Evolutionary conservation across 2,113 vertebrate genomes (phyloP).

Genomic region (Campylorhamphus procurvoides): DNA sequence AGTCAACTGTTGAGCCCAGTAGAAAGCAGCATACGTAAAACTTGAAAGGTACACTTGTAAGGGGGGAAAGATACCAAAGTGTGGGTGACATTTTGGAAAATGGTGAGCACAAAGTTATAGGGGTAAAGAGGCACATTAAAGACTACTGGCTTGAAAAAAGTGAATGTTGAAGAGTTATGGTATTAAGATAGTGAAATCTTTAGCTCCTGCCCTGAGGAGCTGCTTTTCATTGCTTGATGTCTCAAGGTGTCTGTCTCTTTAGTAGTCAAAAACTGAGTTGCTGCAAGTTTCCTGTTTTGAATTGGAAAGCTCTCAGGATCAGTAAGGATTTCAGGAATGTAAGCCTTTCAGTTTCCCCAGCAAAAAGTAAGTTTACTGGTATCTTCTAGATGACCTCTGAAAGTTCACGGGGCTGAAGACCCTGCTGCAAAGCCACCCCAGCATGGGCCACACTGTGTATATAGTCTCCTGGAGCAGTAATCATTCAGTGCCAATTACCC

Average conservation of each 20-base stretch:
- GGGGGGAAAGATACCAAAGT: background rate
- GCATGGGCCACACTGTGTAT: accelerated
- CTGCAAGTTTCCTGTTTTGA: background rate
- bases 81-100: background rate
- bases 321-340: background rate
- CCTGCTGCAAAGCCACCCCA: accelerated
- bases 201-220: background rate
- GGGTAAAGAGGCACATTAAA: background rate
- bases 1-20: background rate
- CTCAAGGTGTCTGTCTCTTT: background rate
- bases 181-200: background rate
- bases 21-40: background rate
- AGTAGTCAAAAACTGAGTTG: background rate
- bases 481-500: background rate
- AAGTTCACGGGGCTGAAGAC: background rate
- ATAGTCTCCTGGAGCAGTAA: background rate
- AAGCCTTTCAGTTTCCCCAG: background rate
- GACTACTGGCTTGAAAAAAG: background rate
- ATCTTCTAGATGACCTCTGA: background rate
- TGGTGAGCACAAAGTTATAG: background rate
- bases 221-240: background rate
- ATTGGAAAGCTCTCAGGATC: background rate
- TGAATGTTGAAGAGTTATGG: background rate
- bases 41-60: background rate
- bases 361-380: background rate